Evolutionary conservation across 2,888 invertebrate species (phyloP).

Genomic region (Hemithea aestivaria): DNA sequence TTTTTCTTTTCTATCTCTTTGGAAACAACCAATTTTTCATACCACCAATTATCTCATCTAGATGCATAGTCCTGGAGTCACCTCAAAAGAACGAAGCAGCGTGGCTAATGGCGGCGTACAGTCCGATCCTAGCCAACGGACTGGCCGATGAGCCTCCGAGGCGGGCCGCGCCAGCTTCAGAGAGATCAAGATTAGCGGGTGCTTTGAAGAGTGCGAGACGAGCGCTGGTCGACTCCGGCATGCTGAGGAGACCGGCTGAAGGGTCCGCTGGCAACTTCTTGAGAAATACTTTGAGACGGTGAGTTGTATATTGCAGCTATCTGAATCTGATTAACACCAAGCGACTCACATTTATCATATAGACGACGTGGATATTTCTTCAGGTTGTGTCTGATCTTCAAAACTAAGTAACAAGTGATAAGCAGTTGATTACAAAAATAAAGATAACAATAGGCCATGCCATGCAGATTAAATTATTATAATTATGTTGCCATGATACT

Average conservation of each 20-base stretch:
- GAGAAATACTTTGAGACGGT: slow-evolving; percentile 90
- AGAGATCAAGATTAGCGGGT: slow-evolving; percentile 91
- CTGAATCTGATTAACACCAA: no score
- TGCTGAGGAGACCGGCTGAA: slow-evolving; percentile 90
- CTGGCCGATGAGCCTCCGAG: slow-evolving; percentile 83
- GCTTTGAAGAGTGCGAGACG: slow-evolving; percentile 91
- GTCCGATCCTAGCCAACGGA: slow-evolving; percentile 90
- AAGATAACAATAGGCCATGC: no score
- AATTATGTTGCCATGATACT: no score
- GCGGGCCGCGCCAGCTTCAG: slow-evolving; percentile 88
- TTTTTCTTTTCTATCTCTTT: no score
- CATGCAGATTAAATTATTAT: no score
- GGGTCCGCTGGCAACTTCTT: slow-evolving; percentile 89
- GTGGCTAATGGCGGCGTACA: slow-evolving; percentile 94
- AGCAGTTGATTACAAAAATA: no score
- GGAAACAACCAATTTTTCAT: no score
- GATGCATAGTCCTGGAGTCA: slow-evolving; percentile 96
- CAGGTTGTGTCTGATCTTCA: no score
- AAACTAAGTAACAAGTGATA: no score
- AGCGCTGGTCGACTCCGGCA: slow-evolving; percentile 89
- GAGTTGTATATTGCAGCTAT: slow-evolving; percentile 1
- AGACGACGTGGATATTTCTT: no score
- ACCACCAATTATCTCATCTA: slow-evolving; percentile 40
- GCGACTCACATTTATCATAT: no score
- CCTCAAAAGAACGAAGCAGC: slow-evolving; percentile 94